Evolutionary conservation across 2,888 invertebrate genomes (phyloP), one percentile per base, ranked within the genome.

Genomic region (Pyralis farinalis): DNA sequence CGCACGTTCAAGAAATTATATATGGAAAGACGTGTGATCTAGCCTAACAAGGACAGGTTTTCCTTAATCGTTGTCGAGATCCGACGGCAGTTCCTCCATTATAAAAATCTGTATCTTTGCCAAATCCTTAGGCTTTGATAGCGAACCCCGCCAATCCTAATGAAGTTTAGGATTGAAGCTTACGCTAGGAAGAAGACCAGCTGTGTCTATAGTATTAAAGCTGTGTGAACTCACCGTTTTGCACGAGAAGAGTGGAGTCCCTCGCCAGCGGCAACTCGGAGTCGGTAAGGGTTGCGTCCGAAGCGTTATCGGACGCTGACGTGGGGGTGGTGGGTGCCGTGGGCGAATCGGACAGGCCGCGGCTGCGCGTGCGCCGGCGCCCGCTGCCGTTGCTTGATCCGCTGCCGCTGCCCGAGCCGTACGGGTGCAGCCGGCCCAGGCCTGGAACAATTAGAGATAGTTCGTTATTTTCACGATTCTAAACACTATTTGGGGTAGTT

Each of bases 271-370:
- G 95, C 73, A 95, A 90, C 87, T 96, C 96, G 12, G 95, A 94
- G 82, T 95, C 96, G 27, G 95, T 95, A 64, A 95, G 91, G 16
- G 95, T 95, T 30, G 94, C 95, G 92, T 95, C 95, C 52, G 95
- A 95, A 51, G 94, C 94, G 93, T 95, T 95, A 77, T 95, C 95
- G 52, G 95, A 94, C 25, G 82, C 81, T 27, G 87, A 86, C 32
- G 94, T 94, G 52, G 95, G 95, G 25, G 87, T 85, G 44, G 85
- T 80, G 49, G 87, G 85, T 50, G 78, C 79, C 56, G 94, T 93
- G 51, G 95, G 95, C 71, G 95, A 94, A 87, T 95, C 93, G 76
- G 94, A 93, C 61, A 95, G 90, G 63, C 94, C 91, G 76, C 86
- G 86, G 61, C 78, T 75, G 71, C 90, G 91, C 56, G 77, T 79